Percentiles rank a stretch among this genome's conserved stretches.
Conservation (phyloP, 2,888 invertebrate species). For the Cephus sareptanus region DNA sequence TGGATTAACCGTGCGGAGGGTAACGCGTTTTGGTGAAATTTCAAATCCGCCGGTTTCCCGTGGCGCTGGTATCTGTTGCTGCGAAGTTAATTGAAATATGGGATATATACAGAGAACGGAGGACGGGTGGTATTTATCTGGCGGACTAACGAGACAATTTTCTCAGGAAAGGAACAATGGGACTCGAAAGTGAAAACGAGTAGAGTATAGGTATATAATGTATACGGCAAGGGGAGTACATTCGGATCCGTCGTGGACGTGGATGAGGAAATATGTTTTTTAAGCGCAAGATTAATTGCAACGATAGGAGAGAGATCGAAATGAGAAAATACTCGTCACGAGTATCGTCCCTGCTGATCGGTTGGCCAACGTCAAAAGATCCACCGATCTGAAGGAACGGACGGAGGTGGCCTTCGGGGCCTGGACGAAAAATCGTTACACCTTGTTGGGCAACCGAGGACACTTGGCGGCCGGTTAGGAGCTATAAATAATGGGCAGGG, state of each 20-base stretch:
- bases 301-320: not conserved
- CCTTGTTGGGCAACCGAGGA: not conserved
- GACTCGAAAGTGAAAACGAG: not conserved
- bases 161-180: not conserved
- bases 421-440: not conserved
- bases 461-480: not conserved
- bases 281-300: conserved; percentile 3
- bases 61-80: not conserved
- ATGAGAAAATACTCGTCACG: not conserved
- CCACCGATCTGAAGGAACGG: not conserved
- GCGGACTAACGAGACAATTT: not conserved
- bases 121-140: too few species aligned
- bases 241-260: not conserved
- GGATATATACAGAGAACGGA: too few species aligned
- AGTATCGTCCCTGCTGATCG: not conserved
- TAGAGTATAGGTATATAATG: not conserved
- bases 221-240: not conserved
- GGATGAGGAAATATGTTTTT: conserved; percentile 4
- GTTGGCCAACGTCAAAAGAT: not conserved
- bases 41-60: not conserved
- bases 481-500: not conserved
- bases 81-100: not conserved
- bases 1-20: not conserved
- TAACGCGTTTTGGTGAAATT: not conserved
- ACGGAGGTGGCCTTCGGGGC: not conserved